Conservation (phyloP, 2,797 vertebrate species). For the Aeoliscus strigatus region DNA sequence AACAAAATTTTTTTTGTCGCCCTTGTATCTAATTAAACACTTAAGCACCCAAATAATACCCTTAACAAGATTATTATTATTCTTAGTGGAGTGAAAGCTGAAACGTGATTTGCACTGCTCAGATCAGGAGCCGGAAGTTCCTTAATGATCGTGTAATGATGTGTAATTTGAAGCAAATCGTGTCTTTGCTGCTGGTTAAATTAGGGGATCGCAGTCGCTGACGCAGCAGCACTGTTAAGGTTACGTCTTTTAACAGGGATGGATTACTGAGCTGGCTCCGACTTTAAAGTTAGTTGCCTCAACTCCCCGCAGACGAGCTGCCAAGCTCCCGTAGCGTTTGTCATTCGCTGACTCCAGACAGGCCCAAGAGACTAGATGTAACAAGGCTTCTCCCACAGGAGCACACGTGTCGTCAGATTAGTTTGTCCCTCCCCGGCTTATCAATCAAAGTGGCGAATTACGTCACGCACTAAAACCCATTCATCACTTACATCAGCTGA, state of each 20-base stretch:
- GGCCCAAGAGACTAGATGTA: slow-evolving; percentile 34
- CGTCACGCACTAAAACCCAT: slow-evolving; percentile 31
- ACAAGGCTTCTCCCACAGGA: slow-evolving; percentile 46
- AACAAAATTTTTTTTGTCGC: slow-evolving; percentile 5
- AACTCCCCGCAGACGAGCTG: slow-evolving; percentile 32
- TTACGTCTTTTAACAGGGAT: slow-evolving; percentile 25
- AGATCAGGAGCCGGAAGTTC: slow-evolving; percentile 38
- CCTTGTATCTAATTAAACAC: slow-evolving; percentile 35
- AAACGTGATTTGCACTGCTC: slow-evolving; percentile 36
- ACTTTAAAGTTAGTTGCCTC: slow-evolving; percentile 24
- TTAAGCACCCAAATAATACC: slow-evolving; percentile 26
- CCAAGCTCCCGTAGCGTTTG: slow-evolving; percentile 34
- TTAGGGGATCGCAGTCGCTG: slow-evolving; percentile 16
- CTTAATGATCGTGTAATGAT: slow-evolving; percentile 53
- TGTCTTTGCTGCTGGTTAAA: slow-evolving; percentile 37
- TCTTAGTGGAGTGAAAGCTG: slow-evolving; percentile 30
- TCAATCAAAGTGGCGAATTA: slow-evolving; percentile 58
- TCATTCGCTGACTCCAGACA: slow-evolving; percentile 22
- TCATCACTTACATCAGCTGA: slow-evolving; percentile 43
- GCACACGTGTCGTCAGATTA: slow-evolving; percentile 56
- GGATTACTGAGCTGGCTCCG: slow-evolving; percentile 40
- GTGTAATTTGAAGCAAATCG: slow-evolving; percentile 55
- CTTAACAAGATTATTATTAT: slow-evolving; percentile 46
- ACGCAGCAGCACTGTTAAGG: slow-evolving; percentile 20
- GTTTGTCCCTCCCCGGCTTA: slow-evolving; percentile 34